Percentiles rank a stretch among this genome's conserved stretches.
phyloP scores from a whole-genome alignment of 2,888 invertebrate species.

The Xanthorhoe designata region DNA sequence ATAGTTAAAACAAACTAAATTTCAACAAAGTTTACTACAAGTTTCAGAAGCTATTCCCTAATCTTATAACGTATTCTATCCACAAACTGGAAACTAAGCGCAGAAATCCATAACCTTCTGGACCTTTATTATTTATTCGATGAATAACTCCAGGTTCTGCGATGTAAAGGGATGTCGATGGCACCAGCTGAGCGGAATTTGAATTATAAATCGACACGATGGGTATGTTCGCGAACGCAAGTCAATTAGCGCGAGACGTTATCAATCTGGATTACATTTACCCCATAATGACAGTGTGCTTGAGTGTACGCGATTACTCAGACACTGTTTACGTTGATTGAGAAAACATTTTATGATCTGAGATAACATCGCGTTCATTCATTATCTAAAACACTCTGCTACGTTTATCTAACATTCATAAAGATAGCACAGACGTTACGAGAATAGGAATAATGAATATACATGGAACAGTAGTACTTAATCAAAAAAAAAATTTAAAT shows the following conservation, averaged over 20 bases:
- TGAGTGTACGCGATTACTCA: conserved; percentile 23
- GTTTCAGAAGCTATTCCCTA: conserved; percentile 1
- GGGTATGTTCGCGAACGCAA: conserved; percentile 50
- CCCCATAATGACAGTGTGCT: conserved; percentile 21
- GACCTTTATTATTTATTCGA: conserved; percentile 54
- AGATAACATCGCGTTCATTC: background rate
- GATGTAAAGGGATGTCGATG: conserved; percentile 45
- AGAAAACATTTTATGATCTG: conserved; percentile 12
- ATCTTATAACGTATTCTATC: conserved; percentile 1
- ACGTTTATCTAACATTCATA: background rate
- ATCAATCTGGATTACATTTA: conserved; percentile 56
- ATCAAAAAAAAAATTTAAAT: background rate
- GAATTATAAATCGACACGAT: conserved; percentile 61
- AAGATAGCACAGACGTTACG: background rate
- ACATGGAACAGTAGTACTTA: background rate
- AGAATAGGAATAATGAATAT: background rate
- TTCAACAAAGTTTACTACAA: background rate
- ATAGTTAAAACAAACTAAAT: background rate
- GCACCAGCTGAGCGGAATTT: conserved; percentile 68
- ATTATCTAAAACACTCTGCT: background rate
- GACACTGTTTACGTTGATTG: conserved; percentile 27
- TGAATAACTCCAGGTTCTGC: conserved; percentile 50
- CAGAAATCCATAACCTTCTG: conserved; percentile 20
- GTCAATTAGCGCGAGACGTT: conserved; percentile 60
- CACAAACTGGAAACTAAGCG: conserved; percentile 9